Base-by-base conservation (phyloP, 2,797 vertebrate genomes). In the Todus mexicanus region DNA sequence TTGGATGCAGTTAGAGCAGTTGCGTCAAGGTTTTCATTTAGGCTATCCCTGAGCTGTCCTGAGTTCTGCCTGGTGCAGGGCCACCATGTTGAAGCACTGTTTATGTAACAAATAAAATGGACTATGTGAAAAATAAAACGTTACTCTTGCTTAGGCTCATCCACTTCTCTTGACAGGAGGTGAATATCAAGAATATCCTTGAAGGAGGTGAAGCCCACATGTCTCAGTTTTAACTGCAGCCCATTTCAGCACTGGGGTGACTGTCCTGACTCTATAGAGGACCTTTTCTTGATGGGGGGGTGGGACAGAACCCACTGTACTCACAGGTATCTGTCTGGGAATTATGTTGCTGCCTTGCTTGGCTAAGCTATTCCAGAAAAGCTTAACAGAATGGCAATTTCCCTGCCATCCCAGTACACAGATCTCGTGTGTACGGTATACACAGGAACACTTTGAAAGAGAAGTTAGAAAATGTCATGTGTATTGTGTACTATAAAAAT, bases 401-500 rank as follows among this genome's bases (percentile, higher is more conserved):
- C 72, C 73, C 90, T 97, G 96, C 90, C 94, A 89, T 79, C 53
- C 94, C 94, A 83, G 77, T 87, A 90, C 81, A 94, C 81, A 79
- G 70, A 95, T 94, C 96, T 95, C 15, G 3, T 93, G 72, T 61
- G 51, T 69, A 57, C 1, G 42, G 89, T 95, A 84, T 94, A 93
- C 94, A 81, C 77, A 94, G 79, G 65, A 93, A 94, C 82, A 59
- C 92, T 97, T 93, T 87, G 94, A 94, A 96, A 97, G 88, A 93
- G 88, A 93, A 94, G 88, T 22, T 70, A 88, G 88, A 85, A 94
- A 84, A 86, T 95, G 82, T 95, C 90, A 82, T 93, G 83, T 96
- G 92, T 90, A 95, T 90, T 77, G 92, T 95, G 93, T 93, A 75
- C 89, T 72, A 87, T 90, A 96, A 95, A 97, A 97, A 91, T 91